Evolutionary conservation across 2,888 invertebrate genomes (phyloP).

Genomic region (Alviniconcha strummeri): DNA sequence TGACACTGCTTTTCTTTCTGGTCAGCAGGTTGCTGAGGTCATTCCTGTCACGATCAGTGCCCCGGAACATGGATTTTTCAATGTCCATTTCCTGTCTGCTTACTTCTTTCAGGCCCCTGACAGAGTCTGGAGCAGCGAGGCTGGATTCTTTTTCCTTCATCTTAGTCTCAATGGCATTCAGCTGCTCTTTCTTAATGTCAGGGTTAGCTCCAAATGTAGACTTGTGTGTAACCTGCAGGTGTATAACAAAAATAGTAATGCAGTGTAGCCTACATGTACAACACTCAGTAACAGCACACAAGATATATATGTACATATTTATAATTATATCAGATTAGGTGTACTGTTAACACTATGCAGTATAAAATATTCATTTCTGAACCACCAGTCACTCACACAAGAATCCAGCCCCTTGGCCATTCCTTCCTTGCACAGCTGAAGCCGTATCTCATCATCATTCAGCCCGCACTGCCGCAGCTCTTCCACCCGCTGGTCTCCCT

Average conservation of each 20-base stretch:
- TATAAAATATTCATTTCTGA: too few relatives aligned
- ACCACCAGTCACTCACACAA: background rate
- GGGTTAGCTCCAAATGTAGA: slow-evolving; percentile 37
- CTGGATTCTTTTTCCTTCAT: slow-evolving; percentile 53
- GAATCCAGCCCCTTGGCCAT: background rate
- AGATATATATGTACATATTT: too few relatives aligned
- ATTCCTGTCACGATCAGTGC: slow-evolving; percentile 42
- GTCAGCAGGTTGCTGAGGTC: slow-evolving; percentile 52
- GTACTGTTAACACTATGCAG: too few relatives aligned
- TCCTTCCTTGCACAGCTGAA: slow-evolving; percentile 46
- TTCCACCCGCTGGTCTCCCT: slow-evolving; percentile 53
- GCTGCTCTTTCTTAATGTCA: slow-evolving; percentile 42
- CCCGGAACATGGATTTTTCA: slow-evolving; percentile 53
- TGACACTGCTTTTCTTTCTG: slow-evolving; percentile 37
- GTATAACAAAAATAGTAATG: too few relatives aligned
- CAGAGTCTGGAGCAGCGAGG: slow-evolving; percentile 51
- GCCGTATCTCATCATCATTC: slow-evolving; percentile 60
- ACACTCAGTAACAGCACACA: too few relatives aligned
- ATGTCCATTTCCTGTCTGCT: slow-evolving; percentile 65
- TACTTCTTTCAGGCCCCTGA: slow-evolving; percentile 50
- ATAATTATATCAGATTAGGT: too few relatives aligned
- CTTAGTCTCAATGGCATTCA: slow-evolving; percentile 62
- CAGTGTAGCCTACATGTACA: too few relatives aligned
- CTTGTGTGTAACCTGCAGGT: background rate
- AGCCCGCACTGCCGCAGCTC: slow-evolving; percentile 61